phyloP scores from a whole-genome alignment of 2,113 vertebrate species.

The Heterocephalus glaber region DNA sequence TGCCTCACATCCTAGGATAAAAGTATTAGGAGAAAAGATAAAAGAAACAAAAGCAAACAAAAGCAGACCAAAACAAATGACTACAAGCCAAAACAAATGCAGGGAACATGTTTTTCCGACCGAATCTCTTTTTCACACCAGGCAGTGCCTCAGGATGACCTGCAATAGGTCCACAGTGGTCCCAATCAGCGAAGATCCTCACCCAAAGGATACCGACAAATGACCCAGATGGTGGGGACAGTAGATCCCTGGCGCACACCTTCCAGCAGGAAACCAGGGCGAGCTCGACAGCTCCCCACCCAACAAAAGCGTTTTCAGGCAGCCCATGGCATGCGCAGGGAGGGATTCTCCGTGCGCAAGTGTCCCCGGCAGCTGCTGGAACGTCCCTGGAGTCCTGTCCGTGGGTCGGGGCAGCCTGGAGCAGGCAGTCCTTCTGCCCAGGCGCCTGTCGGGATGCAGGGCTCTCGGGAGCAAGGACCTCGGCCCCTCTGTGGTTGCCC shows the following conservation, averaged over 20 bases:
- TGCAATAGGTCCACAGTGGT: background rate
- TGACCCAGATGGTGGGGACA: rapidly evolving
- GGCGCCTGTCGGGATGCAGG: background rate
- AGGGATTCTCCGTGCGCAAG: background rate
- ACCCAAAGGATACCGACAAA: too few species aligned
- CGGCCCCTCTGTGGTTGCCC: background rate
- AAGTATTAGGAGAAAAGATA: background rate
- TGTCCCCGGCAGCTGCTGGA: background rate
- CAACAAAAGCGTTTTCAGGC: background rate
- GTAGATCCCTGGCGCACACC: background rate
- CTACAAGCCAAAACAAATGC: background rate
- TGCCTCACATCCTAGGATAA: background rate
- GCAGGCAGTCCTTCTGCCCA: background rate
- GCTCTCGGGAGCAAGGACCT: background rate
- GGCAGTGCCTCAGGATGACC: background rate
- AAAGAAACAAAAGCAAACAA: background rate
- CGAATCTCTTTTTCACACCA: background rate
- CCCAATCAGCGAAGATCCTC: background rate
- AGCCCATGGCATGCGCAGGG: background rate
- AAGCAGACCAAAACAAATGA: background rate
- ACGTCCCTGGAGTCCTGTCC: background rate
- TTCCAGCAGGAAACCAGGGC: background rate
- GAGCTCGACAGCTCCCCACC: background rate
- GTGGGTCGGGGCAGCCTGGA: background rate
- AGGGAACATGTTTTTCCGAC: background rate